Evolutionary conservation across 2,888 invertebrate species (phyloP), one percentile per base, ranked within the genome.

Genomic region (Hemicrepidius hirtus): DNA sequence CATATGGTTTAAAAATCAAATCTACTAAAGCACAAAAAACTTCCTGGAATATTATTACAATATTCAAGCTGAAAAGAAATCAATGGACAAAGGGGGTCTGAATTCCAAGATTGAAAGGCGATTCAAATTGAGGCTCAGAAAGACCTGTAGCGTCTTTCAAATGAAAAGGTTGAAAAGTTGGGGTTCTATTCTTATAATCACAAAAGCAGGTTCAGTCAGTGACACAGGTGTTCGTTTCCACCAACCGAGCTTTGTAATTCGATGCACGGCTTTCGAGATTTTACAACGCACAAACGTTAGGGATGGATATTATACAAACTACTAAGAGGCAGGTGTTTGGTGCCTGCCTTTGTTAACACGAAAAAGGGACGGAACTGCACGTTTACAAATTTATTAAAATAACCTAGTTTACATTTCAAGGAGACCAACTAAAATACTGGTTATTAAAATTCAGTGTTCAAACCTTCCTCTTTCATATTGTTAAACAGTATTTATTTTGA

Each of bases 361-460:
- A 55, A 57, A 57, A 66, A 57, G 66, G 66, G 44, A 46, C 66
- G 44, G 66, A 46, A 44, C 55, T 20, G 28, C 55, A 41, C 57
- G 24, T 46, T 66, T 66, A 66, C 66, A 66, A 66, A 66, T 66
- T 66, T 66, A 66, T 66, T 66, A 66, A 57, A 66, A 66, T 66
- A 32, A 32, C 55, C 53, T 57, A 41, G 28, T 57, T 40, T 44
- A 20, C 37, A 53, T 53, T 53, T 53, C 24, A n/a, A 21, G 9
- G 5, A 7, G 53, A 21, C 24, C 53, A 53, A 21, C 5, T 9
- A 16, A n/a, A 24, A 12, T 21, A 12, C 10, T 12, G 49, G 18
- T 16, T 21, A 16, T 6, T n/a, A 4, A n/a, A 13, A 13, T 13
- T 13, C 7, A 41, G 10, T 6, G 12, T 3, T n/a, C 40, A 40